Conservation (phyloP, 2,888 invertebrate species). For the Bembecia ichneumoniformis region DNA sequence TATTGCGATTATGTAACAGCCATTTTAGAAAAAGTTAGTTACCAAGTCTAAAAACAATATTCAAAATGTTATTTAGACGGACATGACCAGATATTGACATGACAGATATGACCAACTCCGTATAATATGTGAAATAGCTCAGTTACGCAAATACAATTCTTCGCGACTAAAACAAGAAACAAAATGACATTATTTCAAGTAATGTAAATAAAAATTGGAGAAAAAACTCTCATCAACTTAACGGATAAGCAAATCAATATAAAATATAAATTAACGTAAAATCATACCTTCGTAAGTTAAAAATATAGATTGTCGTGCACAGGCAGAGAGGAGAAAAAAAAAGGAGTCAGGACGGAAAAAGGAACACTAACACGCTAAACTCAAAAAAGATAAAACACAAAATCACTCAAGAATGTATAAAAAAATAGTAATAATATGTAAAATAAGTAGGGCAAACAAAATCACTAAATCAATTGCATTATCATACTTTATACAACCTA, state of each 20-base stretch:
- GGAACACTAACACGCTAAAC: constrained; percentile 26
- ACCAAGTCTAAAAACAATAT: no score
- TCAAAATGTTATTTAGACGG: no score
- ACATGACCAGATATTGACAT: no score
- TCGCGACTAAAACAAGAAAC: no score
- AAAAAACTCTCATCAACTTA: not conserved
- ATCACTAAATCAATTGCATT: constrained; percentile 37
- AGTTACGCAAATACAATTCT: no score
- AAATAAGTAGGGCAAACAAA: constrained; percentile 32
- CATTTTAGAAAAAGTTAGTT: no score
- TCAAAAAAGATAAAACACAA: constrained; percentile 32
- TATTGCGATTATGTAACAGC: no score
- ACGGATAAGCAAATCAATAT: not conserved
- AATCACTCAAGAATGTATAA: constrained; percentile 21
- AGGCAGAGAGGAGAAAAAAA: constrained; percentile 27
- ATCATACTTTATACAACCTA: constrained; percentile 57
- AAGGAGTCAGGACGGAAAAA: constrained; percentile 44
- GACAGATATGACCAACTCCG: no score
- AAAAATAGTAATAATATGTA: constrained; percentile 30
- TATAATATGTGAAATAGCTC: no score
- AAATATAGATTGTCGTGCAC: constrained; percentile 56
- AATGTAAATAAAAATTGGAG: not conserved
- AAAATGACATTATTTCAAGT: not conserved
- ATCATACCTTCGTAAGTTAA: constrained; percentile 5
- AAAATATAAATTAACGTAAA: not conserved